Conservation (phyloP, 2,888 invertebrate species). For the Drosophila ezoana region DNA sequence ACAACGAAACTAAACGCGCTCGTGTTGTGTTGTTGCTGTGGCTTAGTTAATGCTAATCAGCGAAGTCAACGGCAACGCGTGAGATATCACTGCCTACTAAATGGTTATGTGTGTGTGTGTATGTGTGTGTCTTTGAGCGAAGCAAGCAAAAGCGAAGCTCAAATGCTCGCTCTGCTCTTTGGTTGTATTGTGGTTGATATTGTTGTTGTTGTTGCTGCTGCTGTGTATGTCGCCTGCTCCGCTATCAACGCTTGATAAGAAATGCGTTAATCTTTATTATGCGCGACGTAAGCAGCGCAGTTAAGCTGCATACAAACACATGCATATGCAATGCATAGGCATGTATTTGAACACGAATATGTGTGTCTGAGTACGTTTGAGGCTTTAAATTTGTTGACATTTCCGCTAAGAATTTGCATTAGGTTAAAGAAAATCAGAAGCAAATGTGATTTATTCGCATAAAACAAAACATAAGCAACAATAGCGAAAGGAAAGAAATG, state of each 20-base stretch:
- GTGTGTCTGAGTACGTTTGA: constrained; percentile 9
- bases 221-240: constrained; percentile 49
- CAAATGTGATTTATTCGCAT: constrained; percentile 61
- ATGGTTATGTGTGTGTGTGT: constrained; percentile 16
- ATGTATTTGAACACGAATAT: constrained; percentile 9
- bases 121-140: constrained; percentile 32
- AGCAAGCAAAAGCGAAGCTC: constrained; percentile 56
- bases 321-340: constrained; percentile 15
- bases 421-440: constrained; percentile 40
- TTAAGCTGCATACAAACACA: constrained; percentile 48
- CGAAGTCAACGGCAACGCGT: constrained; percentile 65
- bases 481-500: constrained; percentile 35
- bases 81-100: constrained; percentile 57
- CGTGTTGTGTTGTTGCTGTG: constrained; percentile 39
- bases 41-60: constrained; percentile 71
- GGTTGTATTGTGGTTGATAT: constrained; percentile 22
- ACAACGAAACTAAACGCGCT: constrained; percentile 67
- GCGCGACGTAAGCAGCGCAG: constrained; percentile 60
- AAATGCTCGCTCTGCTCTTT: constrained; percentile 59
- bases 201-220: constrained; percentile 25
- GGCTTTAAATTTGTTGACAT: constrained; percentile 58
- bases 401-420: constrained; percentile 60
- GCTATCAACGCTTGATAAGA: constrained; percentile 74
- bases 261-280: constrained; percentile 80
- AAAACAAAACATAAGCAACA: constrained; percentile 55